phyloP scores from a whole-genome alignment of 2,113 vertebrate genomes.

The Leptocoma aspasia region DNA sequence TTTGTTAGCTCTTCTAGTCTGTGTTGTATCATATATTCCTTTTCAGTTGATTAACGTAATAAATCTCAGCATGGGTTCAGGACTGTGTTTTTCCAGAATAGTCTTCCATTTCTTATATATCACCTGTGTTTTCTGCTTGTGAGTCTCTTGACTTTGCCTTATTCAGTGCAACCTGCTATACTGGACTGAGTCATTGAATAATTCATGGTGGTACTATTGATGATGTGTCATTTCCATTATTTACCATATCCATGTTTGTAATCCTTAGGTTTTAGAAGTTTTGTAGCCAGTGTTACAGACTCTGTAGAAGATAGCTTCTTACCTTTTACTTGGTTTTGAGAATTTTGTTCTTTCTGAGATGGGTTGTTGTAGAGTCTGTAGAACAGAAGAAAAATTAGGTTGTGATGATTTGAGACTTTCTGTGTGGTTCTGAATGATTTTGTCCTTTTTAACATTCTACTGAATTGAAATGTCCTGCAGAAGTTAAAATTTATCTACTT shows the following conservation, averaged over 20 bases:
- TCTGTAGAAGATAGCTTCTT: neutral
- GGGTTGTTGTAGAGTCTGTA: neutral
- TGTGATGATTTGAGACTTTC: neutral
- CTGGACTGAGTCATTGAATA: neutral
- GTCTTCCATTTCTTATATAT: neutral
- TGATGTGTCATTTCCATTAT: neutral
- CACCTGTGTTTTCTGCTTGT: neutral
- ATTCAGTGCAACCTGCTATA: neutral
- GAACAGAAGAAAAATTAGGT: neutral
- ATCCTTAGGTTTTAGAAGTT: neutral
- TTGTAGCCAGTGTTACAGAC: neutral
- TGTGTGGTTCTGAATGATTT: neutral
- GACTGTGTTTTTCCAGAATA: neutral
- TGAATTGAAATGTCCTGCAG: neutral
- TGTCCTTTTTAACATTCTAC: neutral
- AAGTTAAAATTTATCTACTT: neutral
- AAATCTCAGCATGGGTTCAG: neutral
- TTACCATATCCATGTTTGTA: neutral
- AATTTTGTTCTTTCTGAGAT: neutral
- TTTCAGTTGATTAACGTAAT: neutral
- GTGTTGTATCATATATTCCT: neutral
- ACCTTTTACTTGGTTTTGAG: neutral
- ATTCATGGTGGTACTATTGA: neutral
- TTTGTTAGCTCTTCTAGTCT: neutral
- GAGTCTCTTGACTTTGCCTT: neutral